Conservation (phyloP, 2,797 vertebrate genomes). For the Cyprinella venusta region DNA sequence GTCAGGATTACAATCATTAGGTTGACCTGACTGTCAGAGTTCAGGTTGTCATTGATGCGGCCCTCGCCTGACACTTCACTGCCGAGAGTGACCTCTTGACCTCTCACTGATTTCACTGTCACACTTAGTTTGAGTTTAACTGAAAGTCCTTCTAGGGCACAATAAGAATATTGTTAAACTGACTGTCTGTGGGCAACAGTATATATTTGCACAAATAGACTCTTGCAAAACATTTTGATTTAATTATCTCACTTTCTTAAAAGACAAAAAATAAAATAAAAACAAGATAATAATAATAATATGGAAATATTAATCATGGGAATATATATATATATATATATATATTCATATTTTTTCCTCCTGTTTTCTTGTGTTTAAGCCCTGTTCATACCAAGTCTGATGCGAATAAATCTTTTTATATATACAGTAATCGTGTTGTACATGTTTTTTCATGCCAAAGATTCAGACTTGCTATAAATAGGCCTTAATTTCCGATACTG, state of each 20-base stretch:
- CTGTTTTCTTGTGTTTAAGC: neutral
- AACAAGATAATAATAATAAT: neutral
- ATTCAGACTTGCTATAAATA: neutral
- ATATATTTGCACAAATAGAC: neutral
- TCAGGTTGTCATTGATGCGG: constrained; percentile 40
- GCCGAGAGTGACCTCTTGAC: constrained; percentile 23
- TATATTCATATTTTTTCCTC: neutral
- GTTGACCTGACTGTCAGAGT: constrained; percentile 40
- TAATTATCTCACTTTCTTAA: neutral
- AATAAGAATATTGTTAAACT: constrained; percentile 15
- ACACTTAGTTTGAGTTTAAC: constrained; percentile 30
- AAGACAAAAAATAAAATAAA: neutral
- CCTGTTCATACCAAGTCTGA: neutral
- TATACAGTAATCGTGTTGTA: no score
- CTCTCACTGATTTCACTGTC: constrained; percentile 16
- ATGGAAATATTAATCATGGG: neutral
- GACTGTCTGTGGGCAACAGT: neutral
- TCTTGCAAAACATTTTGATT: neutral
- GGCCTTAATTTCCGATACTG: constrained; percentile 16
- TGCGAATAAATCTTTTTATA: neutral
- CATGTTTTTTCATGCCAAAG: neutral
- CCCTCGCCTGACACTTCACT: constrained; percentile 3
- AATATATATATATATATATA: neutral
- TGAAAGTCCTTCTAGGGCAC: neutral
- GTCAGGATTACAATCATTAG: constrained; percentile 51